phyloP scores from a whole-genome alignment of 2,797 vertebrate species.

The Pelodytes ibericus region DNA sequence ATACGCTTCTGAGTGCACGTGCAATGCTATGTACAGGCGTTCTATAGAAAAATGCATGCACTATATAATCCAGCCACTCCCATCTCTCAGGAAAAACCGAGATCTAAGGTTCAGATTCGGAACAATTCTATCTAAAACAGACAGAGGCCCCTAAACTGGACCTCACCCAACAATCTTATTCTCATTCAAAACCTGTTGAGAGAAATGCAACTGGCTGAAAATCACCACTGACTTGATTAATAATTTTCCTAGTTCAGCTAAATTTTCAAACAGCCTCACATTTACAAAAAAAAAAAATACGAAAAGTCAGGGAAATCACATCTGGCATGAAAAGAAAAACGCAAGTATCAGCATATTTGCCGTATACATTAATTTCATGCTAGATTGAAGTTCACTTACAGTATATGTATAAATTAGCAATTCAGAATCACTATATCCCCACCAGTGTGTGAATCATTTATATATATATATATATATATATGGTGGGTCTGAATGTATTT shows the following conservation, averaged over 20 bases:
- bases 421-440: slow-evolving; percentile 26
- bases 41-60: too few species aligned
- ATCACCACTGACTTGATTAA: slow-evolving; percentile 41
- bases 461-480: not conserved
- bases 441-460: slow-evolving; percentile 19
- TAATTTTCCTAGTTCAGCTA: slow-evolving; percentile 45
- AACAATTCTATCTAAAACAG: not conserved
- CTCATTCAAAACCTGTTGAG: slow-evolving; percentile 31
- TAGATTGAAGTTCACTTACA: slow-evolving; percentile 39
- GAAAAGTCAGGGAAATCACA: slow-evolving; percentile 37
- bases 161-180: not conserved
- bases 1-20: too few species aligned
- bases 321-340: slow-evolving; percentile 27
- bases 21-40: too few species aligned
- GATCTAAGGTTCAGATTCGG: too few species aligned
- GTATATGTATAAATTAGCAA: slow-evolving; percentile 37
- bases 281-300: slow-evolving; percentile 48
- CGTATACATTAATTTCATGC: slow-evolving; percentile 47
- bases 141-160: not conserved
- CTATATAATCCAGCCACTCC: too few species aligned
- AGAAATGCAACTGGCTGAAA: slow-evolving; percentile 19
- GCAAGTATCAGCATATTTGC: slow-evolving; percentile 34
- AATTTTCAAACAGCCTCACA: slow-evolving; percentile 34
- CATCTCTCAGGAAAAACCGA: too few species aligned
- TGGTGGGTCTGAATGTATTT: too few species aligned